Conservation (phyloP, 2,888 invertebrate species). For the Napeogenes inachia region DNA sequence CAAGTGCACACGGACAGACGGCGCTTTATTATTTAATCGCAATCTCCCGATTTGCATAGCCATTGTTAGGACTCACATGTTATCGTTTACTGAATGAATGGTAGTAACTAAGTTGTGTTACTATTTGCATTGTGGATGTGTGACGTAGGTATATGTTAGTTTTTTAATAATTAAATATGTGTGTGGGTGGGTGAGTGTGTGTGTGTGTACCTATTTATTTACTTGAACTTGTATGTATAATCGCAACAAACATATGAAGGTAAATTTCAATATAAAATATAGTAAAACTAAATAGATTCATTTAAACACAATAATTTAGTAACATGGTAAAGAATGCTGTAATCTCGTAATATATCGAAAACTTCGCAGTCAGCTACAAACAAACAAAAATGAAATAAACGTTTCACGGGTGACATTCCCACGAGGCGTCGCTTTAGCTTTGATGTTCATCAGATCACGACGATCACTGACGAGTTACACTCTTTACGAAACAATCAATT, state of each 20-base stretch:
- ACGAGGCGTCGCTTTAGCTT: constrained; percentile 53
- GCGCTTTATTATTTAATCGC: constrained; percentile 63
- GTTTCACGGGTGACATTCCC: constrained; percentile 56
- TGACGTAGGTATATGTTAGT: constrained; percentile 12
- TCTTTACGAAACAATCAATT: neutral
- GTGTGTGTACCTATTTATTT: too few species aligned
- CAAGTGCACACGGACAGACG: constrained; percentile 42
- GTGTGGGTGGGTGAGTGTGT: too few species aligned
- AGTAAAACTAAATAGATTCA: too few species aligned
- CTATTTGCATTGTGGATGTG: neutral
- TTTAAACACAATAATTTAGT: too few species aligned
- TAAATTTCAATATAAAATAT: too few species aligned
- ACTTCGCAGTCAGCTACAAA: constrained; percentile 27
- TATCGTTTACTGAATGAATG: constrained; percentile 53
- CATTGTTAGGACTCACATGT: constrained; percentile 60
- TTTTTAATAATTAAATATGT: too few species aligned
- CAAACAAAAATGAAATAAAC: constrained; percentile 44
- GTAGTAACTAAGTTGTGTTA: constrained; percentile 34
- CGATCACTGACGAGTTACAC: constrained; percentile 12
- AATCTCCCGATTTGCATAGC: constrained; percentile 71
- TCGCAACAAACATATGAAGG: too few species aligned
- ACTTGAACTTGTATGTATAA: too few species aligned
- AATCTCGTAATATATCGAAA: constrained; percentile 54
- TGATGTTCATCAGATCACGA: constrained; percentile 42
- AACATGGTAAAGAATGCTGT: constrained; percentile 41